Conservation (phyloP, 64 coral and sea anemone genomes). For the Anthopleura sola region DNA sequence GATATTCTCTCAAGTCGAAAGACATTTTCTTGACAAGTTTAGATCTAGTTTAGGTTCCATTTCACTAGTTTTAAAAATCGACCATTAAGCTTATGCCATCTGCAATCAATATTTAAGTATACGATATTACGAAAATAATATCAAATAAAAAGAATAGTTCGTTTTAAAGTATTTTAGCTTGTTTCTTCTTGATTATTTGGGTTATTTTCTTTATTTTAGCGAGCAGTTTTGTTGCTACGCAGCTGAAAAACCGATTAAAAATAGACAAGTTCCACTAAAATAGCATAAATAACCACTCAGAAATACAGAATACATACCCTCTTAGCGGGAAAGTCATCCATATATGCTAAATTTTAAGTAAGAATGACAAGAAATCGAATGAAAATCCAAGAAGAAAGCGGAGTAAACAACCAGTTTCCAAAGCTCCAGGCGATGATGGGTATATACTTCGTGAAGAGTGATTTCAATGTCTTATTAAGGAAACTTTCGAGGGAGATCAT, state of each 20-base stretch:
- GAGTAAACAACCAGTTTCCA: neutral
- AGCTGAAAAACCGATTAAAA: neutral
- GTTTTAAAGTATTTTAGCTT: neutral
- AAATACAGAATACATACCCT: conserved; percentile 41
- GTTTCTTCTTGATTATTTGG: neutral
- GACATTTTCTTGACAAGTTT: too few species aligned
- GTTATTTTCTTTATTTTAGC: neutral
- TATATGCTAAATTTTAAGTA: conserved; percentile 17
- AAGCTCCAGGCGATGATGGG: neutral
- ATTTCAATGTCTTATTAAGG: neutral
- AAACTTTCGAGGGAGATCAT: neutral
- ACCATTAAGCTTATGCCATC: neutral
- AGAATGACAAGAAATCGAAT: neutral
- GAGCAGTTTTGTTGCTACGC: neutral
- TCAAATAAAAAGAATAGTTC: neutral
- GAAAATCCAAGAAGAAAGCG: neutral
- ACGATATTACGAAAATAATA: neutral
- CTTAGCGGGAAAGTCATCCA: conserved; percentile 62
- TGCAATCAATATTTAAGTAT: neutral
- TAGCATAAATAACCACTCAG: too few species aligned
- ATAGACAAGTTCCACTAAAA: neutral
- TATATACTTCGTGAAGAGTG: neutral
- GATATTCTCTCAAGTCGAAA: too few species aligned
- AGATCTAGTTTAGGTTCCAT: too few species aligned
- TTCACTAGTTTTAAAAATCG: too few species aligned